Evolutionary conservation across 1,140 invertebrate species (phyloP).

Genomic region (Oedothorax gibbosus): DNA sequence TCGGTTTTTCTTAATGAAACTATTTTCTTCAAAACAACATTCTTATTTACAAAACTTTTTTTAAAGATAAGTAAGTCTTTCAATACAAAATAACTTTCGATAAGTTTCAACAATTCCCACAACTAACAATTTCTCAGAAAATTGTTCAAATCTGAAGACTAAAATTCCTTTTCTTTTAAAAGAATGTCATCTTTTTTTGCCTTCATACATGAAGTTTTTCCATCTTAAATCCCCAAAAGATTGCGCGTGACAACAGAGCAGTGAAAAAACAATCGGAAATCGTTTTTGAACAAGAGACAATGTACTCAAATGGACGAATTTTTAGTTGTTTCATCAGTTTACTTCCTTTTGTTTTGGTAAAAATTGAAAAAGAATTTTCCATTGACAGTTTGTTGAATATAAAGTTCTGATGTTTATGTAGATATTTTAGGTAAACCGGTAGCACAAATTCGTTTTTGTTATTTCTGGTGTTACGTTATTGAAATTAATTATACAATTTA

Average conservation of each 20-base stretch:
- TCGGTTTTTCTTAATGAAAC: too few relatives aligned
- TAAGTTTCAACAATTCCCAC: conserved; percentile 11
- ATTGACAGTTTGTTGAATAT: not conserved
- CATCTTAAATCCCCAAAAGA: conserved; percentile 29
- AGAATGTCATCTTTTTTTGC: not conserved
- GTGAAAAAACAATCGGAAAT: conserved; percentile 40
- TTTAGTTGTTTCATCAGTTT: not conserved
- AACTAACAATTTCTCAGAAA: conserved; percentile 11
- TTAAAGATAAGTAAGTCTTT: too few relatives aligned
- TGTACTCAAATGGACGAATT: not conserved
- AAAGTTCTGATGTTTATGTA: conserved; percentile 8
- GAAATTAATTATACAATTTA: too few relatives aligned
- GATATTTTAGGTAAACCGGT: not conserved
- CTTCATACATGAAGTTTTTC: not conserved
- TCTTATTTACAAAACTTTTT: too few relatives aligned
- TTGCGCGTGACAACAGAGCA: conserved; percentile 29
- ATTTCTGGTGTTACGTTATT: too few relatives aligned
- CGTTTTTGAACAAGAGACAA: conserved; percentile 20
- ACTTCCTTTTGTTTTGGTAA: not conserved
- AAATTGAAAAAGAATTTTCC: not conserved
- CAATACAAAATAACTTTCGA: too few relatives aligned
- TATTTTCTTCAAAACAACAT: too few relatives aligned
- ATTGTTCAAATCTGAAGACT: not conserved
- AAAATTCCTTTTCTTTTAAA: not conserved
- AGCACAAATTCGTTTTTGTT: too few relatives aligned